Percentiles rank a stretch among this genome's conserved stretches.
These are phyloP conservation scores for Myrmecophaga tridactyla DNA, from an alignment of 2,113 vertebrate genomes.

Conservation along the genomic window DNA sequence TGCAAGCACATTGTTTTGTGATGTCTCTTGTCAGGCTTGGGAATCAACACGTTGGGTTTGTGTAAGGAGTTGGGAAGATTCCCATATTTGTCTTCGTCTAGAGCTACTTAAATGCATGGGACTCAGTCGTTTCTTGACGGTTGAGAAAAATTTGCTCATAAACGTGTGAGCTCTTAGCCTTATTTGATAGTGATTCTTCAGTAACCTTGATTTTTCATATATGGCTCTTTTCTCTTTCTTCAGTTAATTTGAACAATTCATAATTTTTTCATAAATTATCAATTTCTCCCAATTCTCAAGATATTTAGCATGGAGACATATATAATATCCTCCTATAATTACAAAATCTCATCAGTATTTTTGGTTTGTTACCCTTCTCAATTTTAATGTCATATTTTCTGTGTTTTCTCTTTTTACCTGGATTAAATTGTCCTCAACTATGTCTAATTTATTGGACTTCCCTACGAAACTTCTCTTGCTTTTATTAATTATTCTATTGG, in stretches of 20 bases:
- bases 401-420: not conserved
- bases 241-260: not conserved
- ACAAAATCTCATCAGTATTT: not conserved
- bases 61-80: constrained; percentile 5
- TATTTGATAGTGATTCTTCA: not conserved
- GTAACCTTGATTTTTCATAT: not conserved
- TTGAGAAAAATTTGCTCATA: constrained; percentile 33
- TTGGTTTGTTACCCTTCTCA: not conserved
- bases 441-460: not conserved
- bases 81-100: constrained; percentile 28
- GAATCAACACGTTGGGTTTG: not conserved
- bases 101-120: not conserved
- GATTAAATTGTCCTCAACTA: not conserved
- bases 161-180: not conserved
- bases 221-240: constrained; percentile 8
- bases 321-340: not conserved
- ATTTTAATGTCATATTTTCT: not conserved
- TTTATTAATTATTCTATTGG: constrained; percentile 27
- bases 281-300: not conserved
- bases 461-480: not conserved
- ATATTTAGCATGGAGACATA: not conserved
- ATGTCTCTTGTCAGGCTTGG: not conserved
- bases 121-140: constrained; percentile 30
- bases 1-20: not conserved
- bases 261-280: constrained; percentile 25